Conservation (phyloP, 2,113 vertebrate species). For the Callorhinus ursinus region DNA sequence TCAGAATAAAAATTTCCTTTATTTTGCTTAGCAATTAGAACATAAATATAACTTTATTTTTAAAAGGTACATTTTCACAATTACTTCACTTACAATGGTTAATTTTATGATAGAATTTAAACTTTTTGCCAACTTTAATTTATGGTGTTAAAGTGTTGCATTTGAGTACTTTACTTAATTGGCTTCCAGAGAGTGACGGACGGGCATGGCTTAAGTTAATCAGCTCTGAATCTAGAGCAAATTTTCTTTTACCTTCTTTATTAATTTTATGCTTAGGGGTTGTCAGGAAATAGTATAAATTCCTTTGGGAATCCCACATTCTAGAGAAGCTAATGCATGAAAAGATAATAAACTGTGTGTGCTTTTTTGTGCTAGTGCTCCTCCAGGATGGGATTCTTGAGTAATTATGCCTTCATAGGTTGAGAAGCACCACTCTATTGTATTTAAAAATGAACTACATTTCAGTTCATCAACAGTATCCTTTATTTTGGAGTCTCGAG, state of each 20-base stretch:
- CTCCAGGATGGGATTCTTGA: constrained; percentile 58
- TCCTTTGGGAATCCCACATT: constrained; percentile 76
- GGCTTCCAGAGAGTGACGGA: constrained; percentile 81
- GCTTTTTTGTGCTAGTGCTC: constrained; percentile 60
- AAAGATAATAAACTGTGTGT: constrained; percentile 78
- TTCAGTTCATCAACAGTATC: constrained; percentile 37
- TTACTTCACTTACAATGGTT: neutral
- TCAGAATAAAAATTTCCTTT: constrained; percentile 1
- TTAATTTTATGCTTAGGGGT: constrained; percentile 79
- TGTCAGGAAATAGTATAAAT: constrained; percentile 79
- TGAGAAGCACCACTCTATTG: constrained; percentile 37
- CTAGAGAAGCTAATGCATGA: constrained; percentile 72
- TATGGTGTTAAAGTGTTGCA: constrained; percentile 54
- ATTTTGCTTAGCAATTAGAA: constrained; percentile 50
- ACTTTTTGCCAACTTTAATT: constrained; percentile 79
- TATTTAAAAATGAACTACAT: constrained; percentile 52
- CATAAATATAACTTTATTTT: constrained; percentile 54
- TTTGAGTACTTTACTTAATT: constrained; percentile 83
- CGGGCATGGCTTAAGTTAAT: constrained; percentile 81
- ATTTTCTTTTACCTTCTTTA: constrained; percentile 80
- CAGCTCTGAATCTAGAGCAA: constrained; percentile 80
- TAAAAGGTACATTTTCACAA: constrained; percentile 25
- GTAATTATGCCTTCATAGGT: constrained; percentile 68
- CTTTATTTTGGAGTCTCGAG: constrained; percentile 53
- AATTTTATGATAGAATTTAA: constrained; percentile 74